phyloP scores from a whole-genome alignment of 2,888 invertebrate genomes.

The Entomobrya multifasciata region DNA sequence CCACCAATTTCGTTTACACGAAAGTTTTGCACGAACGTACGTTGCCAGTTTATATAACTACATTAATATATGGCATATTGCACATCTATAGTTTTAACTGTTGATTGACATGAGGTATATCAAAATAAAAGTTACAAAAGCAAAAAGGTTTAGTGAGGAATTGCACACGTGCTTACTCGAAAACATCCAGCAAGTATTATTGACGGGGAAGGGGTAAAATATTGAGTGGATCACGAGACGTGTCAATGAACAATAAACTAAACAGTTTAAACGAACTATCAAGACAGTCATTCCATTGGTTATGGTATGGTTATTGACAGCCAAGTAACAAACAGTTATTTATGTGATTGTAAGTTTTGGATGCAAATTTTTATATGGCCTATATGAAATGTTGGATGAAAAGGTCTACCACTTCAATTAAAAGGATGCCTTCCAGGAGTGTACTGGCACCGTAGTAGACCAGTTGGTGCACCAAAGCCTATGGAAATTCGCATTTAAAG shows the following conservation, averaged over 20 bases:
- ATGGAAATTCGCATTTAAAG: slow-evolving; percentile 4
- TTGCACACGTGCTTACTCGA: slow-evolving; percentile 18
- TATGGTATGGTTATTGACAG: not conserved
- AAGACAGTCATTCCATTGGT: slow-evolving; percentile 11
- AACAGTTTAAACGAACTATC: not conserved
- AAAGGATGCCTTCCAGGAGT: slow-evolving; percentile 64
- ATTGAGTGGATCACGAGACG: slow-evolving; percentile 23
- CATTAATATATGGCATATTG: not conserved
- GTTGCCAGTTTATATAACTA: not conserved
- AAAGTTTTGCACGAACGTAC: not conserved
- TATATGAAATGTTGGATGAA: not conserved
- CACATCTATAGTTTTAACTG: not conserved
- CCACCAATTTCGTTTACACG: slow-evolving; percentile 10
- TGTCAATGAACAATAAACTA: slow-evolving; percentile 11
- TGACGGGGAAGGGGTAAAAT: slow-evolving; percentile 31
- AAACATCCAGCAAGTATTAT: not conserved
- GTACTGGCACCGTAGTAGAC: slow-evolving; percentile 73
- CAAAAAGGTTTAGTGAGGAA: slow-evolving; percentile 49
- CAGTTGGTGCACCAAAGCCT: slow-evolving; percentile 70
- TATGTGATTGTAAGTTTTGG: not conserved
- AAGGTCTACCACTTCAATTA: slow-evolving; percentile 61
- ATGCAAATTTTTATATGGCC: slow-evolving; percentile 6
- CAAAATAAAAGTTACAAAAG: slow-evolving; percentile 41
- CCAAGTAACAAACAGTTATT: not conserved
- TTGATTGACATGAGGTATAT: slow-evolving; percentile 2